These are phyloP conservation scores for Melanogrammus aeglefinus DNA, from an alignment of 2,797 vertebrate genomes.

Conservation along the genomic window DNA sequence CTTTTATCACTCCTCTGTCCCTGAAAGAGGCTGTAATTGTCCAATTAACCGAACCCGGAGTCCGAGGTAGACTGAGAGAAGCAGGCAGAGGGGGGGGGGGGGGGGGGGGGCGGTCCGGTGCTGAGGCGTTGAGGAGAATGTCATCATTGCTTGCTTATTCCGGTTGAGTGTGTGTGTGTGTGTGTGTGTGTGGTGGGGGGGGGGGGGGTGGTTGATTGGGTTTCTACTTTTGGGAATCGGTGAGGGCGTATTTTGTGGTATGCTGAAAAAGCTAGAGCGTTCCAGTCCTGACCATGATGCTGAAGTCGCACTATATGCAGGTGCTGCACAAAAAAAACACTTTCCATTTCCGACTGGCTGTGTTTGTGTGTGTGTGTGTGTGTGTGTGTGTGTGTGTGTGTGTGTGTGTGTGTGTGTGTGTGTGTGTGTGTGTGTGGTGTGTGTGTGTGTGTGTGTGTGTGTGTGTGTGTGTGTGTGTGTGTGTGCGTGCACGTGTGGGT, in stretches of 20 bases:
- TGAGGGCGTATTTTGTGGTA: slow-evolving; percentile 49
- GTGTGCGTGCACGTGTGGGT: slow-evolving; percentile 11
- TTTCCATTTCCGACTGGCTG: slow-evolving; percentile 37
- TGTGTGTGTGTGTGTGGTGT: slow-evolving; percentile 1
- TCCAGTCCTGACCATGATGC: slow-evolving; percentile 44
- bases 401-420: slow-evolving; percentile 5
- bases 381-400: slow-evolving; percentile 18
- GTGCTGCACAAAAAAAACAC: slow-evolving; percentile 51
- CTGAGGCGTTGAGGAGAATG: too few species aligned
- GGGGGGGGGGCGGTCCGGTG: slow-evolving; percentile 11
- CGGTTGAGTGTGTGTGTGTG: background rate
- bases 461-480: slow-evolving; percentile 17
- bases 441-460: slow-evolving; percentile 12
- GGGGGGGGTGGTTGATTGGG: slow-evolving; percentile 8
- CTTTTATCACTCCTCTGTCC: slow-evolving; percentile 45
- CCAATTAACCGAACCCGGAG: slow-evolving; percentile 51
- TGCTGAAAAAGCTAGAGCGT: slow-evolving; percentile 64
- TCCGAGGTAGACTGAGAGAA: slow-evolving; percentile 28
- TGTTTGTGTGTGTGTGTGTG: slow-evolving; percentile 23
- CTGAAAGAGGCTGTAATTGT: slow-evolving; percentile 52
- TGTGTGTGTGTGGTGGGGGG: background rate
- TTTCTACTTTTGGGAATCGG: slow-evolving; percentile 37
- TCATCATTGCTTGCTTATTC: too few species aligned
- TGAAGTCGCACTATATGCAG: slow-evolving; percentile 64
- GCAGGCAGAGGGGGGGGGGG: slow-evolving; percentile 12